A percentile compares a stretch with the other conserved stretches of the same genome.
Evolutionary conservation across 2,797 vertebrate genomes (phyloP).

Genomic region (Rachycentron canadum): DNA sequence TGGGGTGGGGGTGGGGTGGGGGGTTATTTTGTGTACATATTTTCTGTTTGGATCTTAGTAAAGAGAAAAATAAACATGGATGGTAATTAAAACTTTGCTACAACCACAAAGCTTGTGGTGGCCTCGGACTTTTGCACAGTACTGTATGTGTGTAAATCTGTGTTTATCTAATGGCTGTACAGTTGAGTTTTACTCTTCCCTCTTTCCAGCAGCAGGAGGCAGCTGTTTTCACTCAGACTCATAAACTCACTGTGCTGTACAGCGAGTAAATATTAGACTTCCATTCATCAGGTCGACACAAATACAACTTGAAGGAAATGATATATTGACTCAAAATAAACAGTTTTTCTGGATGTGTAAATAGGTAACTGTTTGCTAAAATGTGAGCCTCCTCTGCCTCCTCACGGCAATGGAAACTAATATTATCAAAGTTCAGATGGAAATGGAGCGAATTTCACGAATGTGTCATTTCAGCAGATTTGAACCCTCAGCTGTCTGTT

Average conservation of each 20-base stretch:
- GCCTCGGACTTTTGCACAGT: too few species aligned
- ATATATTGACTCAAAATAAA: neutral
- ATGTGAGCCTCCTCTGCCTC: too few species aligned
- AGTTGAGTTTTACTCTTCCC: neutral
- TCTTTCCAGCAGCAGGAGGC: neutral
- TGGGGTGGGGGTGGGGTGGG: too few species aligned
- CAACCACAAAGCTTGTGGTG: too few species aligned
- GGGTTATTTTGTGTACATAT: too few species aligned
- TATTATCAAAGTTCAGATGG: neutral
- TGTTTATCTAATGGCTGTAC: neutral
- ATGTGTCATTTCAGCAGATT: too few species aligned
- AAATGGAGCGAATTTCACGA: neutral
- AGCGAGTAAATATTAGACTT: neutral
- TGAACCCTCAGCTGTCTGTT: too few species aligned
- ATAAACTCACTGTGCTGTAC: neutral
- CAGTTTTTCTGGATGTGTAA: neutral
- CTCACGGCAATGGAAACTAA: neutral
- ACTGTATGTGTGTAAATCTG: neutral
- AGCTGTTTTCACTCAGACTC: neutral
- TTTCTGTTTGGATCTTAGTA: too few species aligned
- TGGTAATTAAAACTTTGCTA: too few species aligned
- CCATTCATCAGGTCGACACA: neutral
- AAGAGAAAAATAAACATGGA: too few species aligned
- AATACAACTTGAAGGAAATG: neutral
- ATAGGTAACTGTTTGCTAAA: neutral